These are phyloP conservation scores for Osmerus eperlanus DNA, from an alignment of 2,113 vertebrate genomes.

Conservation along the genomic window DNA sequence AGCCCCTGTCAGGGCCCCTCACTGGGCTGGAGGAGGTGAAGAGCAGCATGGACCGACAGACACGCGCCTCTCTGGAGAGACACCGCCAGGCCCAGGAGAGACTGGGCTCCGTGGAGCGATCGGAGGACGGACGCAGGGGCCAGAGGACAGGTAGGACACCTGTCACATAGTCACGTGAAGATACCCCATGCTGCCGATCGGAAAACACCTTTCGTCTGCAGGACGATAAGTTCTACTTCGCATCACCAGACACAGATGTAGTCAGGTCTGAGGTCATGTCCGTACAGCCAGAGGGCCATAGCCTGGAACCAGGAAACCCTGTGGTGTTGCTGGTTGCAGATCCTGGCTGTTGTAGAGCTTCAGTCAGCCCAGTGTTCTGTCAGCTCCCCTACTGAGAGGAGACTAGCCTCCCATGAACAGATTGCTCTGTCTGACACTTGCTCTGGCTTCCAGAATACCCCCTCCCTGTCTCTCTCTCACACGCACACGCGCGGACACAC, in stretches of 20 bases:
- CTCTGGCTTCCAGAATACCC: constrained; percentile 51
- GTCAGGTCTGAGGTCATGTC: constrained; percentile 55
- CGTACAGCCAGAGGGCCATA: constrained; percentile 1
- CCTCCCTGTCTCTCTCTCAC: constrained; percentile 22
- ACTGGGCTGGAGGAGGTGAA: constrained; percentile 83
- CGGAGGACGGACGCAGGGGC: constrained; percentile 82
- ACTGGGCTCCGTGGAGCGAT: constrained; percentile 84
- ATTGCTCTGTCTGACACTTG: constrained; percentile 70
- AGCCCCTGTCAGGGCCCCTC: constrained; percentile 76
- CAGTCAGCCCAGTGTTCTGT: constrained; percentile 51
- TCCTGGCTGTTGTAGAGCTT: constrained; percentile 26
- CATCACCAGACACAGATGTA: constrained; percentile 53
- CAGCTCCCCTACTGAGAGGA: constrained; percentile 53
- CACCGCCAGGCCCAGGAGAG: constrained; percentile 90
- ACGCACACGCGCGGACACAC: constrained; percentile 1
- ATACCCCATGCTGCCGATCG: too few species aligned
- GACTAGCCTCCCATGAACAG: constrained; percentile 63
- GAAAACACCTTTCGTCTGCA: too few species aligned
- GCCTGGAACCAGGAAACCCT: background rate
- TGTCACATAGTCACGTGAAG: too few species aligned
- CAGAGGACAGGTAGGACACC: constrained; percentile 80
- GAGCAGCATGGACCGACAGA: constrained; percentile 84
- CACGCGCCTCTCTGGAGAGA: constrained; percentile 86
- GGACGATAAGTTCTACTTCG: too few species aligned
- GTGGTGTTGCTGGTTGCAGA: constrained; percentile 11